Conservation (phyloP, 2,888 invertebrate species). For the Phrixothrix hirtus region DNA sequence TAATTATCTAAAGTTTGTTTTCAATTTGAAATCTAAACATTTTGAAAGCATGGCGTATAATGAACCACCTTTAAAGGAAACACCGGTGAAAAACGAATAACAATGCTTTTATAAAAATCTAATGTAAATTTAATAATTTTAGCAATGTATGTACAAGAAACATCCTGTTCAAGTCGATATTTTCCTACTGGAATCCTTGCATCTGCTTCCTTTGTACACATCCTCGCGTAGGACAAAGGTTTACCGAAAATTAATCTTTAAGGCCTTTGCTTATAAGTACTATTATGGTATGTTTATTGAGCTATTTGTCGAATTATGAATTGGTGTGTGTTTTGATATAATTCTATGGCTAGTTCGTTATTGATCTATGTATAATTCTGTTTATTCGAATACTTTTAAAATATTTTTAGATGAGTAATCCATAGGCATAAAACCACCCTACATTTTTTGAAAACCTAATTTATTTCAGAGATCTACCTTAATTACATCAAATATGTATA, state of each 20-base stretch:
- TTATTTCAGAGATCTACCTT: no score
- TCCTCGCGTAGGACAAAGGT: slow-evolving; percentile 36
- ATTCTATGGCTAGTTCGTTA: slow-evolving; percentile 9
- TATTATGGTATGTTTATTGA: slow-evolving; percentile 19
- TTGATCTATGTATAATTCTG: slow-evolving; percentile 5
- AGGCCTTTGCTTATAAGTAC: slow-evolving; percentile 19
- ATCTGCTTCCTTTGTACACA: slow-evolving; percentile 44
- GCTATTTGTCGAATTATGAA: slow-evolving; percentile 34
- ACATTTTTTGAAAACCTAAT: no score
- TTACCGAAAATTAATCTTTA: slow-evolving; percentile 21
- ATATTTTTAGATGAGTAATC: background rate
- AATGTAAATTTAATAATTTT: slow-evolving; percentile 22
- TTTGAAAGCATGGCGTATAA: no score
- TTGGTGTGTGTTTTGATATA: slow-evolving; percentile 32
- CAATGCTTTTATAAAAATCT: no score
- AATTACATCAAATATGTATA: background rate
- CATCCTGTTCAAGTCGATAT: slow-evolving; percentile 40
- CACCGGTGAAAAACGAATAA: no score
- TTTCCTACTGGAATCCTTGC: slow-evolving; percentile 44
- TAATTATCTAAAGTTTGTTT: no score
- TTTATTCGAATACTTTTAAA: background rate
- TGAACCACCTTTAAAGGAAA: no score
- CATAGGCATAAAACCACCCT: no score
- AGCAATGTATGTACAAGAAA: slow-evolving; percentile 21
- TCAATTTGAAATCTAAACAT: no score